Conservation (phyloP, 2,797 vertebrate species). For the Amazona finschi region DNA sequence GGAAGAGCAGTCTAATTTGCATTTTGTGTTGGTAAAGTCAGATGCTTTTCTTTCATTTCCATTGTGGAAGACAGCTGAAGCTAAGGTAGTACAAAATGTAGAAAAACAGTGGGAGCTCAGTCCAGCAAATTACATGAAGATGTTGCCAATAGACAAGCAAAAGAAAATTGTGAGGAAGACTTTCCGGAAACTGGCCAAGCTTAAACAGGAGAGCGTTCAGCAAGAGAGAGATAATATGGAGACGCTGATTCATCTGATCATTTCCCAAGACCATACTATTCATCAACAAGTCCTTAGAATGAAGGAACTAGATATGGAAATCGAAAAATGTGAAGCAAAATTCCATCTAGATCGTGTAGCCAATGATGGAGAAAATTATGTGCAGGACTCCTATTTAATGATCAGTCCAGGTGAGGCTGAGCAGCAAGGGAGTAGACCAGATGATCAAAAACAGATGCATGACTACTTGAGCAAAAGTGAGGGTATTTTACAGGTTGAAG, state of each 20-base stretch:
- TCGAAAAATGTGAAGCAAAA: constrained; percentile 81
- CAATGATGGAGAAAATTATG: constrained; percentile 76
- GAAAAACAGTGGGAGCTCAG: constrained; percentile 82
- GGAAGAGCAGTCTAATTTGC: constrained; percentile 86
- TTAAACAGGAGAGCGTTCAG: constrained; percentile 82
- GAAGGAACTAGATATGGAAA: constrained; percentile 87
- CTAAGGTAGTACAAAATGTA: constrained; percentile 71
- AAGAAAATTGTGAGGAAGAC: constrained; percentile 94
- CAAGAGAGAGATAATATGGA: constrained; percentile 81
- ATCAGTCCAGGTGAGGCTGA: constrained; percentile 35
- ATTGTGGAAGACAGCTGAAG: constrained; percentile 78
- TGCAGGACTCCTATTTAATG: constrained; percentile 75
- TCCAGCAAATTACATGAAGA: constrained; percentile 80
- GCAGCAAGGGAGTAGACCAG: not conserved
- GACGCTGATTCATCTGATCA: constrained; percentile 88
- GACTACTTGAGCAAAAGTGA: constrained; percentile 78
- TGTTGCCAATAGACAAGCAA: constrained; percentile 86
- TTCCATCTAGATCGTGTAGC: constrained; percentile 71
- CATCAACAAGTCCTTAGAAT: constrained; percentile 89
- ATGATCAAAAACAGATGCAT: constrained; percentile 67
- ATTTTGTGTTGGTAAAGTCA: constrained; percentile 88
- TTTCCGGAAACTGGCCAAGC: constrained; percentile 92
- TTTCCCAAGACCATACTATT: constrained; percentile 92
- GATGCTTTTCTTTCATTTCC: constrained; percentile 85
- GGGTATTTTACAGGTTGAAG: constrained; percentile 81